Evolutionary conservation across 2,113 vertebrate species (phyloP).

Genomic region (Castor canadensis): DNA sequence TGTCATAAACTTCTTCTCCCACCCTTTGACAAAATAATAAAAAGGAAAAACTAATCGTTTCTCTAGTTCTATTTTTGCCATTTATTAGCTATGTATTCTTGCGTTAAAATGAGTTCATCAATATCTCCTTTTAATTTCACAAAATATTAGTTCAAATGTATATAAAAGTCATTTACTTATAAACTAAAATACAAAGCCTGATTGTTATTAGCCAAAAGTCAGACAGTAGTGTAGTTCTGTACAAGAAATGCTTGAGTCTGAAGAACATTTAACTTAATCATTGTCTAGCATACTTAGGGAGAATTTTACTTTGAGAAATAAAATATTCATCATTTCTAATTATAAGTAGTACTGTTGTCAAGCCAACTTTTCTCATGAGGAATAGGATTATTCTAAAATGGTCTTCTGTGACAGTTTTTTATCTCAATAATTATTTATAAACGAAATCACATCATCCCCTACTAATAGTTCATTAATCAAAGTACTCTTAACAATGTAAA

Average conservation of each 20-base stretch:
- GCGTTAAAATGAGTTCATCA: constrained; percentile 1
- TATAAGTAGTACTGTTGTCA: constrained; percentile 73
- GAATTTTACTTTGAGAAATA: constrained; percentile 75
- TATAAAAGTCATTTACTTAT: not conserved
- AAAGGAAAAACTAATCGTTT: constrained; percentile 21
- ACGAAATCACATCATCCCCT: constrained; percentile 21
- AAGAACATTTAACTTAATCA: constrained; percentile 49
- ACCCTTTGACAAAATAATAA: constrained; percentile 20
- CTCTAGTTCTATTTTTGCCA: constrained; percentile 24
- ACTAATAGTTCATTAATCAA: constrained; percentile 52
- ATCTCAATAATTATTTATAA: constrained; percentile 58
- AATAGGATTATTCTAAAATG: constrained; percentile 66
- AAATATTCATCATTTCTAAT: constrained; percentile 78
- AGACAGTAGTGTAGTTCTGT: constrained; percentile 1
- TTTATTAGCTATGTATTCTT: not conserved
- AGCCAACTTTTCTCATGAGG: constrained; percentile 76
- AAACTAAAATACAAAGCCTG: not conserved
- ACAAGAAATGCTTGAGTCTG: constrained; percentile 35
- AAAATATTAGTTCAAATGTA: not conserved
- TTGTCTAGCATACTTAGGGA: constrained; percentile 47
- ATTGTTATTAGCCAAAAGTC: not conserved
- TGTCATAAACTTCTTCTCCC: not conserved
- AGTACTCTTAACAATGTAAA: not conserved
- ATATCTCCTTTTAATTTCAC: not conserved
- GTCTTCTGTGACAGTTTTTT: constrained; percentile 27